These are phyloP conservation scores for Ophion obscuratus DNA, from an alignment of 2,888 invertebrate genomes.

Conservation along the genomic window DNA sequence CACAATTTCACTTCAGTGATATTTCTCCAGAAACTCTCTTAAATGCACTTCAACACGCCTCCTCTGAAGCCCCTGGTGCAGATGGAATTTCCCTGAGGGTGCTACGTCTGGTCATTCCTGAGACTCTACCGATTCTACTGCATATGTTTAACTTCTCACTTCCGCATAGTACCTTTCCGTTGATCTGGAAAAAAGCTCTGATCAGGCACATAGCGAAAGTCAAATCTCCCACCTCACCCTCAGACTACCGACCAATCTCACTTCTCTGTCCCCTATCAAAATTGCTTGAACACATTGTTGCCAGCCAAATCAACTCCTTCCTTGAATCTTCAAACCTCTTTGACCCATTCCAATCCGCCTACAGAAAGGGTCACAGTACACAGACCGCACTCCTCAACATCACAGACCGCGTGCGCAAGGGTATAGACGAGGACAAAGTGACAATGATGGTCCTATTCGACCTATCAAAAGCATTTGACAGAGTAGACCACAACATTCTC, in stretches of 20 bases:
- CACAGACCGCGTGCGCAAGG: slow-evolving; percentile 69
- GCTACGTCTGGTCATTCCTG: background rate
- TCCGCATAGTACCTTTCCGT: background rate
- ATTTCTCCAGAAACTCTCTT: too few relatives aligned
- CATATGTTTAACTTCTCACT: background rate
- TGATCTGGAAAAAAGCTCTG: background rate
- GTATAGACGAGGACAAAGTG: slow-evolving; percentile 67
- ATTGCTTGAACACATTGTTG: slow-evolving; percentile 64
- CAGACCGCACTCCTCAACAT: slow-evolving; percentile 72
- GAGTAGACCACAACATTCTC: background rate
- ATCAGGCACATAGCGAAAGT: background rate
- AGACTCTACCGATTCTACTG: background rate
- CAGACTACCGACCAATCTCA: slow-evolving; percentile 70
- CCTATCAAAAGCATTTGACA: slow-evolving; percentile 23
- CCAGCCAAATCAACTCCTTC: slow-evolving; percentile 67
- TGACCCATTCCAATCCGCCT: slow-evolving; percentile 73
- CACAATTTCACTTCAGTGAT: too few relatives aligned
- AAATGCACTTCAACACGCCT: too few relatives aligned
- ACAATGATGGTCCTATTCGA: slow-evolving; percentile 11
- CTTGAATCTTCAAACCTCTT: slow-evolving; percentile 69
- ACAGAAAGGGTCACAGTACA: slow-evolving; percentile 70
- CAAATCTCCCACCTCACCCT: background rate
- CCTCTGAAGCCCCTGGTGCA: background rate
- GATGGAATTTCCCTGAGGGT: background rate
- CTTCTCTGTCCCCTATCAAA: slow-evolving; percentile 68